Evolutionary conservation across 1,140 invertebrate genomes (phyloP).

Genomic region (Philopotamus ludificatus): DNA sequence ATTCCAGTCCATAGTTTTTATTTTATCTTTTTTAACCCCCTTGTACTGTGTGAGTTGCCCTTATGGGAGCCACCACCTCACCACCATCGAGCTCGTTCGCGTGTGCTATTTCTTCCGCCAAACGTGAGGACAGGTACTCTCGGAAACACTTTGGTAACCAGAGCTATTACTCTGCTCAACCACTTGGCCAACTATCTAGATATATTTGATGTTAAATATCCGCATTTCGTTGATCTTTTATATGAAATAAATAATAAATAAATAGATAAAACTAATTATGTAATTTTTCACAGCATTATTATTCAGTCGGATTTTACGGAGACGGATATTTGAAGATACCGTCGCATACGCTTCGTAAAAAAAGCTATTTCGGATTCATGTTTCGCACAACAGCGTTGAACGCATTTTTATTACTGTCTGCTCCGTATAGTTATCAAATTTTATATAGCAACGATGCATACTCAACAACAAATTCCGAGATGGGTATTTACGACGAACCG

Average conservation of each 20-base stretch:
- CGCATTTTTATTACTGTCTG: slow-evolving; percentile 73
- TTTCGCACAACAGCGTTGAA: slow-evolving; percentile 72
- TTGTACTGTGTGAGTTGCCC: too few relatives aligned
- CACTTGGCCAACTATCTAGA: too few relatives aligned
- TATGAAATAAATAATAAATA: neutral
- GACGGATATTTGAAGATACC: slow-evolving; percentile 76
- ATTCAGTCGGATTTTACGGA: slow-evolving; percentile 72
- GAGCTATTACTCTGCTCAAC: too few relatives aligned
- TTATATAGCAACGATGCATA: slow-evolving; percentile 50
- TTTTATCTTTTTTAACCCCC: too few relatives aligned
- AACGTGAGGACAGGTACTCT: too few relatives aligned
- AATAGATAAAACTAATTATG: slow-evolving; percentile 16
- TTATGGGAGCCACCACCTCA: too few relatives aligned
- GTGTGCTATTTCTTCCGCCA: too few relatives aligned
- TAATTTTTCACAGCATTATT: slow-evolving; percentile 52
- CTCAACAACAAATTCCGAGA: slow-evolving; percentile 40
- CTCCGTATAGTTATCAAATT: slow-evolving; percentile 57
- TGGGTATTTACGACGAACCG: slow-evolving; percentile 43
- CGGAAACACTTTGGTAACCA: too few relatives aligned
- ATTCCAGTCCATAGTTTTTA: too few relatives aligned
- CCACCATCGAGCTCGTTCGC: too few relatives aligned
- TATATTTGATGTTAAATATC: too few relatives aligned
- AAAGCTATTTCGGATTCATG: slow-evolving; percentile 69
- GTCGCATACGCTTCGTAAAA: slow-evolving; percentile 65
- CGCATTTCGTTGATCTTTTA: too few relatives aligned